These are phyloP conservation scores for Parnassius mnemosyne DNA, from an alignment of 2,888 invertebrate genomes.

Conservation along the genomic window DNA sequence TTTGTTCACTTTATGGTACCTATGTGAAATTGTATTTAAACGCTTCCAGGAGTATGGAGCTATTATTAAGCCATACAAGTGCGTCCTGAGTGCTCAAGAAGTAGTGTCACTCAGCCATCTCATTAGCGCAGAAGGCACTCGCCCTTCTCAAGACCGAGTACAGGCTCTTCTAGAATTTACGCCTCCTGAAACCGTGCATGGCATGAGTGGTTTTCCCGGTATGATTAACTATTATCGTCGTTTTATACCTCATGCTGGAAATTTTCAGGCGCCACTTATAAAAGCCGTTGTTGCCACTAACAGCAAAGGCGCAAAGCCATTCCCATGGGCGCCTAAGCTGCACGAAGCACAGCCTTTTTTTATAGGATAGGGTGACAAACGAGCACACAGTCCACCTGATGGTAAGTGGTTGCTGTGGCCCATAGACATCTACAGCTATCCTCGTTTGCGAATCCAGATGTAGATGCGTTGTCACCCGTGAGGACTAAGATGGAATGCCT, in stretches of 20 bases:
- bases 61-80: conserved; percentile 5
- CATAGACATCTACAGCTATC: too few species aligned
- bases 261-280: conserved; percentile 17
- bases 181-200: conserved; percentile 33
- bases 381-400: too few species aligned
- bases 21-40: neutral
- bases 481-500: too few species aligned
- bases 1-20: too few species aligned
- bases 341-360: conserved; percentile 21
- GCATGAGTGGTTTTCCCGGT: conserved; percentile 31
- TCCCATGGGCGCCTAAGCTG: conserved; percentile 3
- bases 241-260: conserved; percentile 20
- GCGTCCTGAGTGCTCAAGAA: conserved; percentile 4
- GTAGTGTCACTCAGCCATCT: conserved; percentile 7
- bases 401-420: too few species aligned
- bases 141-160: neutral
- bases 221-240: conserved; percentile 26
- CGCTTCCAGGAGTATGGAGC: conserved; percentile 5
- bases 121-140: conserved; percentile 3
- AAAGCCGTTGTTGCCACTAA: neutral
- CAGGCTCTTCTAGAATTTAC: conserved; percentile 4
- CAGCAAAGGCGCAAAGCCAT: neutral
- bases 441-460: too few species aligned
- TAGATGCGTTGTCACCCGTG: too few species aligned
- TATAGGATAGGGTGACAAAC: too few species aligned